Percentiles rank a stretch among this genome's conserved stretches.
phyloP scores from a whole-genome alignment of 2,888 invertebrate genomes.

The Eristalinus aeneus region DNA sequence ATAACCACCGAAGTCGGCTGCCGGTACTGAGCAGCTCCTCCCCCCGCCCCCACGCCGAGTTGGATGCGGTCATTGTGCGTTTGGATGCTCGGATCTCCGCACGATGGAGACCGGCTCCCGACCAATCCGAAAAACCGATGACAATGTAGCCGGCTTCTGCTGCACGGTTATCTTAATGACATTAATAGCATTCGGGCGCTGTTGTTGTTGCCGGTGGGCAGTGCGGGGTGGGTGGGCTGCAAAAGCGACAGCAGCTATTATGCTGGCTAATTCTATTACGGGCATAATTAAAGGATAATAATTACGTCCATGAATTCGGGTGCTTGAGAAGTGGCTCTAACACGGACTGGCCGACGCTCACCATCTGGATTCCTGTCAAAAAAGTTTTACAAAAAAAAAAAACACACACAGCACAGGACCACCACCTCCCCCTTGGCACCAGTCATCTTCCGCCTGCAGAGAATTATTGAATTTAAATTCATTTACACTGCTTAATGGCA shows the following conservation, averaged over 20 bases:
- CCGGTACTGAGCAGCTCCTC: background rate
- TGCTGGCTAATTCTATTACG: constrained; percentile 66
- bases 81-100: constrained; percentile 1
- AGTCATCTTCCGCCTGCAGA: background rate
- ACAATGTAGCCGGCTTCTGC: constrained; percentile 43
- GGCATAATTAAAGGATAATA: constrained; percentile 68
- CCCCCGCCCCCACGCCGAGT: background rate
- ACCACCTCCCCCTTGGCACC: background rate
- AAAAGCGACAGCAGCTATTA: constrained; percentile 54
- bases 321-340: background rate
- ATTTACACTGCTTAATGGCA: constrained; percentile 20
- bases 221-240: background rate
- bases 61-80: constrained; percentile 42
- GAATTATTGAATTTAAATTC: constrained; percentile 47
- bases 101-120: background rate
- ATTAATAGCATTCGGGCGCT: constrained; percentile 57
- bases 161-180: constrained; percentile 58
- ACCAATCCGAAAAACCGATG: constrained; percentile 3
- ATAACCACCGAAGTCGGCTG: background rate
- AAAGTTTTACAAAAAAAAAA: background rate
- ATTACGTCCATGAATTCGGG: constrained; percentile 51
- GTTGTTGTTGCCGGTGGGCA: constrained; percentile 25
- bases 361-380: background rate
- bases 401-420: background rate
- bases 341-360: background rate